Percentiles rank a stretch among this genome's conserved stretches.
These are phyloP conservation scores for Pristionchus exspectatus DNA, from an alignment of 2,888 invertebrate species.

Conservation along the genomic window DNA sequence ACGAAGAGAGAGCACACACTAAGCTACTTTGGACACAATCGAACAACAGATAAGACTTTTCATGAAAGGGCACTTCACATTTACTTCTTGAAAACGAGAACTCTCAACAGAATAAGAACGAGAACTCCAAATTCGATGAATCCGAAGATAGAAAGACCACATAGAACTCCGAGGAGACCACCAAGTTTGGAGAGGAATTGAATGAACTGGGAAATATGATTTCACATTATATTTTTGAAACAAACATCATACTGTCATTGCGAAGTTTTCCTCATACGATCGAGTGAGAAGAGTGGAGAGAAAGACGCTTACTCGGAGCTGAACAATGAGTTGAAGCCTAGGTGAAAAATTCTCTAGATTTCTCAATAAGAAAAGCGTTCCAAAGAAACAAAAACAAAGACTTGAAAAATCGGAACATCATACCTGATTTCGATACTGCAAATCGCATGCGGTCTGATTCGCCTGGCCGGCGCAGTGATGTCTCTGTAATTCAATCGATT, in stretches of 20 bases:
- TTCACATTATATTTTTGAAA: neutral
- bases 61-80: neutral
- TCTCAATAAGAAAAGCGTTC: no score
- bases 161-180: constrained; percentile 28
- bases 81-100: neutral
- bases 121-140: constrained; percentile 20
- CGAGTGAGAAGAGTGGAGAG: neutral
- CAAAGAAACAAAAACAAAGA: no score
- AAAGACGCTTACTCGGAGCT: constrained; percentile 12
- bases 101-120: neutral
- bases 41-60: neutral
- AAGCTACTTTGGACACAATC: neutral
- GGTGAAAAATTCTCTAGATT: neutral
- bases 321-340: neutral
- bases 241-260: neutral
- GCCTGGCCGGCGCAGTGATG: neutral
- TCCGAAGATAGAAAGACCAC: constrained; percentile 25
- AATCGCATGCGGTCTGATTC: neutral
- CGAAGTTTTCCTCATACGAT: neutral
- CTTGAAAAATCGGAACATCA: neutral
- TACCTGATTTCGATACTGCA: constrained; percentile 15
- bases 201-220: neutral
- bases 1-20: neutral
- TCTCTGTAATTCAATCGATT: neutral
- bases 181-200: constrained; percentile 28